Evolutionary conservation across 1,140 invertebrate genomes (phyloP).

Genomic region (Neotoxoptera formosana): DNA sequence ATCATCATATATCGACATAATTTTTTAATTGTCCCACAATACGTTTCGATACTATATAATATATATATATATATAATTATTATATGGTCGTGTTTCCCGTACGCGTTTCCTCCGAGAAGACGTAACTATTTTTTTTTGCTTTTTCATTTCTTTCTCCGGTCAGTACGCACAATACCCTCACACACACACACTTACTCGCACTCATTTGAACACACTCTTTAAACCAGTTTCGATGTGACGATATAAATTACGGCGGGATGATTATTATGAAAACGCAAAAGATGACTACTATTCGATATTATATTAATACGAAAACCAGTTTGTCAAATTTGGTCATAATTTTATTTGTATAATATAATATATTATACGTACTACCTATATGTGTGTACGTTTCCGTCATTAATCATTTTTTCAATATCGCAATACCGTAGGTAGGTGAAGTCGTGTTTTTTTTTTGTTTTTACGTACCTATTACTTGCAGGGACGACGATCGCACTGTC

Average conservation of each 20-base stretch:
- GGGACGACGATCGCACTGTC: not conserved
- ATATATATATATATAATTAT: not conserved
- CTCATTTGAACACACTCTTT: constrained; percentile 20
- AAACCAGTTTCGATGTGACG: constrained; percentile 29
- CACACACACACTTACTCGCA: not conserved
- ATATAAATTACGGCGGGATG: constrained; percentile 25
- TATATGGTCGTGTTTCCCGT: constrained; percentile 18
- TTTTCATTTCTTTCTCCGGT: constrained; percentile 17
- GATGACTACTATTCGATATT: constrained; percentile 15
- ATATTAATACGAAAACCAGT: constrained; percentile 21
- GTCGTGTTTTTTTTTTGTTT: not conserved
- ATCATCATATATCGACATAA: constrained; percentile 23
- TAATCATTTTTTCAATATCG: not conserved
- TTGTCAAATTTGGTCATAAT: constrained; percentile 38
- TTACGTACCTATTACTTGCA: not conserved
- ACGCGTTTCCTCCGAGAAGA: constrained; percentile 30
- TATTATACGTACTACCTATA: not conserved
- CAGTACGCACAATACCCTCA: not conserved
- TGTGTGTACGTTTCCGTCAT: not conserved
- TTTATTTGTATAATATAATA: constrained; percentile 4
- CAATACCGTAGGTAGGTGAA: not conserved
- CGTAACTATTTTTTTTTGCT: not conserved
- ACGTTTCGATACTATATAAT: constrained; percentile 21
- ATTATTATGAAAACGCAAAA: constrained; percentile 38
- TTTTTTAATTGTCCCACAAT: constrained; percentile 46